These are phyloP conservation scores for Characodon lateralis DNA, from an alignment of 2,797 vertebrate genomes.

Conservation along the genomic window DNA sequence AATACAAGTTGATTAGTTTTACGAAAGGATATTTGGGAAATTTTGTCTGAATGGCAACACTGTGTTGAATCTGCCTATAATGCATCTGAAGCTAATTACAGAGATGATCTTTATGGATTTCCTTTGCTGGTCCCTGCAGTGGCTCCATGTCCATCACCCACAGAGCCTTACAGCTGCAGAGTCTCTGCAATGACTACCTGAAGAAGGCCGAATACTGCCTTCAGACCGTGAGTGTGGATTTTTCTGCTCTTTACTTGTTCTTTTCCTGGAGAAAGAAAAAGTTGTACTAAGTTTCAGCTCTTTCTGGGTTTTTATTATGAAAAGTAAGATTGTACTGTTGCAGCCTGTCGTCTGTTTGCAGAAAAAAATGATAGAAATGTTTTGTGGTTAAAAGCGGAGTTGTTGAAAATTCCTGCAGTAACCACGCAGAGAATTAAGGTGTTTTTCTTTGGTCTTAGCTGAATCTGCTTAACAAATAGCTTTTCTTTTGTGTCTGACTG, in stretches of 20 bases:
- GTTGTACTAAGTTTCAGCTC: neutral
- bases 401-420: neutral
- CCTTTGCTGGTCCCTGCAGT: slow-evolving; percentile 42
- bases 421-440: slow-evolving; percentile 6
- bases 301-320: neutral
- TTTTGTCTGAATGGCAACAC: too few species aligned
- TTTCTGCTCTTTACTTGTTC: neutral
- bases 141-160: slow-evolving; percentile 34
- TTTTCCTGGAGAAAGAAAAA: neutral
- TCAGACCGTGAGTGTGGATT: slow-evolving; percentile 72
- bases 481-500: neutral
- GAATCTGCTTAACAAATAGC: neutral
- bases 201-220: slow-evolving; percentile 63
- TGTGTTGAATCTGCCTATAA: neutral
- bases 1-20: neutral
- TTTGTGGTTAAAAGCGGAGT: neutral
- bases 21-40: neutral
- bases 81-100: neutral
- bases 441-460: slow-evolving; percentile 5
- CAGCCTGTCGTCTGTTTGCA: neutral
- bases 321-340: neutral
- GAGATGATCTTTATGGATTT: slow-evolving; percentile 3
- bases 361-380: slow-evolving; percentile 19
- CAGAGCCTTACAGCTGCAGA: slow-evolving; percentile 60
- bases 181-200: slow-evolving; percentile 74